A percentile compares a stretch with the other conserved stretches of the same genome.
phyloP scores from a whole-genome alignment of 2,113 vertebrate species.

The Amazona guildingii region DNA sequence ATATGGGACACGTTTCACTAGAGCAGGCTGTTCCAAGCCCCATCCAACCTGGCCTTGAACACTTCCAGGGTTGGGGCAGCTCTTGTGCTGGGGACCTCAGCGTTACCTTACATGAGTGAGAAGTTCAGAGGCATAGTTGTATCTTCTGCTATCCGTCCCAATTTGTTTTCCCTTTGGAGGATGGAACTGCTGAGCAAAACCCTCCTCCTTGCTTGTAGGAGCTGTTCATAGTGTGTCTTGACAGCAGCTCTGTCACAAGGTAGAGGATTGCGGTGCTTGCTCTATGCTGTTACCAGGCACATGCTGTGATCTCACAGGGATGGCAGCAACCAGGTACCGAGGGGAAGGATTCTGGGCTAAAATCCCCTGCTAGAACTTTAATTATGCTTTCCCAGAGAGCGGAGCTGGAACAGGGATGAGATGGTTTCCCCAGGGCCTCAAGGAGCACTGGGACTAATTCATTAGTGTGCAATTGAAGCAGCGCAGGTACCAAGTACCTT shows the following conservation, averaged over 20 bases:
- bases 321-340: neutral
- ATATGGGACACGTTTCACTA: neutral
- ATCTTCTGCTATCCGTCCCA: neutral
- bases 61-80: neutral
- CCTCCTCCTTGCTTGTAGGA: neutral
- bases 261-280: neutral
- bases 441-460: neutral
- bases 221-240: neutral
- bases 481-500: neutral
- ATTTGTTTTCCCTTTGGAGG: neutral
- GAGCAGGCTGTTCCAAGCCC: neutral
- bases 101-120: neutral
- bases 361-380: constrained; percentile 5
- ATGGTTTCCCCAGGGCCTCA: neutral
- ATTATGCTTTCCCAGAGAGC: neutral
- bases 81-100: neutral
- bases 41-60: neutral
- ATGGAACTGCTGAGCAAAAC: neutral
- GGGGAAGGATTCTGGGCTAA: neutral
- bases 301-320: neutral
- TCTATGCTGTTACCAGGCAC: neutral
- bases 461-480: neutral
- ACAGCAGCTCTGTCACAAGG: neutral
- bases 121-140: accelerated
- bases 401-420: neutral